A percentile compares a stretch with the other conserved stretches of the same genome.
Evolutionary conservation across 2,888 invertebrate species (phyloP).

Genomic region (Ctenicera cuprea): DNA sequence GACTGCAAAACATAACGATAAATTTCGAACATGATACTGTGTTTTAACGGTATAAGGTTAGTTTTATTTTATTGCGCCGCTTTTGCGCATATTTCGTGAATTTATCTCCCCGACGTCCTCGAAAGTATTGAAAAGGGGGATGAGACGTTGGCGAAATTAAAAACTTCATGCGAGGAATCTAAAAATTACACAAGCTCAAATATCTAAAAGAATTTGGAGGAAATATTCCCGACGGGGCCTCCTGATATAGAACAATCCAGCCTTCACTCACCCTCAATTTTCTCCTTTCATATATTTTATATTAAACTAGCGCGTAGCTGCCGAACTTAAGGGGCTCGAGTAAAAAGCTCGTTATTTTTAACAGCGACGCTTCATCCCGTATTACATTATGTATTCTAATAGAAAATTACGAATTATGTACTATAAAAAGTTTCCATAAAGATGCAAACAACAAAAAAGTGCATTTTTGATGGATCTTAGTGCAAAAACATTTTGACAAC

Average conservation of each 20-base stretch:
- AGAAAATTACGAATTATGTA: conserved; percentile 43
- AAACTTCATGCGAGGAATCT: conserved; percentile 1
- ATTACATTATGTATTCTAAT: conserved; percentile 49
- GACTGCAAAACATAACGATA: conserved; percentile 63
- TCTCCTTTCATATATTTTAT: conserved; percentile 50
- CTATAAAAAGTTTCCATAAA: conserved; percentile 17
- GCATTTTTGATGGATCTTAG: neutral
- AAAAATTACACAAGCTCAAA: conserved; percentile 25
- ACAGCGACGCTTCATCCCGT: conserved; percentile 43
- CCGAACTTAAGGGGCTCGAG: conserved; percentile 46
- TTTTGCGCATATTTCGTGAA: conserved; percentile 32
- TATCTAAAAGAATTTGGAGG: conserved; percentile 41
- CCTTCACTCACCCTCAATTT: conserved; percentile 48
- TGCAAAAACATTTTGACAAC: too few species aligned
- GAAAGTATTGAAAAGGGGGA: conserved; percentile 9
- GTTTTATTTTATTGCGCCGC: conserved; percentile 44
- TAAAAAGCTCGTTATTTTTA: conserved; percentile 52
- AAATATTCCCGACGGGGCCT: conserved; percentile 36
- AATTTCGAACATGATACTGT: conserved; percentile 59
- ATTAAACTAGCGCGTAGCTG: conserved; percentile 52
- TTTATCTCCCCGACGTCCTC: conserved; percentile 14
- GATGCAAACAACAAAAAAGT: neutral
- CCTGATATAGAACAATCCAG: conserved; percentile 45
- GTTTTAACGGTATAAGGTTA: conserved; percentile 49
- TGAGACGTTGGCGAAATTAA: conserved; percentile 1